Conservation (phyloP, 2,888 invertebrate genomes). For the Marasmarcha lunaedactyla region DNA sequence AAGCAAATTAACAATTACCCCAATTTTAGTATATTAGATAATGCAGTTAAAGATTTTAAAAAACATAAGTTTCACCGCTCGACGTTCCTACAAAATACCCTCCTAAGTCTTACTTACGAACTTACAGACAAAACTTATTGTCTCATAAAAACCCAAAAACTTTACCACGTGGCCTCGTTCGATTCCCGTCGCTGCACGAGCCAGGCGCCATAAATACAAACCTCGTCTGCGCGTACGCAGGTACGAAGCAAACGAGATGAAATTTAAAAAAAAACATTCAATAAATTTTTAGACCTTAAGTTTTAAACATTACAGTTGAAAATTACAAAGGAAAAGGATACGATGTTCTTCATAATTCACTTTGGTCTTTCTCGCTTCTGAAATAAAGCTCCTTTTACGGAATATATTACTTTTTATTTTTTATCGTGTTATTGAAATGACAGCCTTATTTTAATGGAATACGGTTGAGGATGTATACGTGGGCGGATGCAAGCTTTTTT, state of each 20-base stretch:
- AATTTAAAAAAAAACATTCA: conserved; percentile 22
- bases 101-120: no score
- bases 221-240: conserved; percentile 62
- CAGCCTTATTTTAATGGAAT: background rate
- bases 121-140: no score
- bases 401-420: conserved; percentile 12
- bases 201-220: conserved; percentile 68
- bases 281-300: conserved; percentile 27
- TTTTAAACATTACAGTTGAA: conserved; percentile 10
- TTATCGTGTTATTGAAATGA: background rate
- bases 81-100: no score
- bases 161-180: conserved; percentile 38
- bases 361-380: conserved; percentile 64
- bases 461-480: no score
- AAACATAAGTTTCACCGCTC: no score
- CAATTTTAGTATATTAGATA: no score
- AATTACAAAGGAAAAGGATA: background rate
- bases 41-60: no score
- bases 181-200: conserved; percentile 37
- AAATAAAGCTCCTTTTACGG: conserved; percentile 65
- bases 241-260: conserved; percentile 67
- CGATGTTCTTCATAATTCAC: conserved; percentile 53
- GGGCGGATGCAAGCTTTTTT: background rate
- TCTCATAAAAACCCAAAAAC: conserved; percentile 1
- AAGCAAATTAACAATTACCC: no score